Base-by-base conservation (phyloP, 2,888 invertebrate species). In the Sicus ferrugineus region DNA sequence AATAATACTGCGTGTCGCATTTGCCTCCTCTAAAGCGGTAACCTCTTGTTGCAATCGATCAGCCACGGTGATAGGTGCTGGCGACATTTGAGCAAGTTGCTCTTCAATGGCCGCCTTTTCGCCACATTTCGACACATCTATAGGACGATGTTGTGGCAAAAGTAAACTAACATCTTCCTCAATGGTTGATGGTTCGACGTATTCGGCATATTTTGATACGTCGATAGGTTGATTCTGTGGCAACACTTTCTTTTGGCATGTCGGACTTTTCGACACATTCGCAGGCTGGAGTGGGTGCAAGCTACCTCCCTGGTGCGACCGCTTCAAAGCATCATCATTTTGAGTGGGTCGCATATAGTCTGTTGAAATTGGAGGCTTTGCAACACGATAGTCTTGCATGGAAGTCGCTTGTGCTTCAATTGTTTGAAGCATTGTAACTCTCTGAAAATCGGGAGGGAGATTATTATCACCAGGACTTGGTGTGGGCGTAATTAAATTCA, bases 161-260 rank as follows among this genome's bases (percentile, higher is more conserved):
- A 75, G 73, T 74, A 0, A 73, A 70, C 19, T 19, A 19, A 34
- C 54, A 7, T 23, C 21, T 1, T n/a, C 16, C 9, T 42, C 42
- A 42, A 42, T 42, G 16, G 42, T 16, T 28, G 19, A 1, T 2
- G 30, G 23, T 28, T 54, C 4, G 14, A 11, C 26, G 42, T 48
- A 28, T 7, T 76, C 73, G 1, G 71, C 75, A 70, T 79, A 83
- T 58, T 76, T 79, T 0, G 83, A 80, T 3, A 84, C 75, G 42
- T 84, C 84, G 28, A 83, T 83, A 9, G 83, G 83, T 0, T 79
- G 77, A 69, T 83, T 77, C 68, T 83, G 83, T 3, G 84, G 83
- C 63, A 82, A 16, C 16, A 75, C 28, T 3, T 70, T 54, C 23
- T 42, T 42, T 3, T 16, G 14, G 14, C 31, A 75, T 62, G 4